These are phyloP conservation scores for Pelagia noctiluca DNA, from an alignment of 30 jellyfish, hydroid and myxozoan genomes.

Conservation along the genomic window DNA sequence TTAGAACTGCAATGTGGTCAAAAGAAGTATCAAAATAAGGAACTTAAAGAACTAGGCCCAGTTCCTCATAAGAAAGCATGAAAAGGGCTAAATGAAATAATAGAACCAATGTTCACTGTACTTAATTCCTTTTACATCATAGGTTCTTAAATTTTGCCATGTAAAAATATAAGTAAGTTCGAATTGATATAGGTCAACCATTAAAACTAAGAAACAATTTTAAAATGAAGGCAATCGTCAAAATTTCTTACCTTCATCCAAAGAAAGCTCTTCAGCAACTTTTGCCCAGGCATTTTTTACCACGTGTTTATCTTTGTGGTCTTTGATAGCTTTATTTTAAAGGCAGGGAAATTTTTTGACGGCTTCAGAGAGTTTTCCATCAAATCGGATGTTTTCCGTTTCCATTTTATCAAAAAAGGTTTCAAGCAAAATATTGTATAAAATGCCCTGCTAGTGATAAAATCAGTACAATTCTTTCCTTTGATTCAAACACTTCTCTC, in stretches of 20 bases:
- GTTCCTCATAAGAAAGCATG: too few relatives aligned
- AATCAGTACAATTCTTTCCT: too few relatives aligned
- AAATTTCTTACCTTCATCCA: not conserved
- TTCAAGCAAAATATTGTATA: not conserved
- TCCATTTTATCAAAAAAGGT: constrained; percentile 11
- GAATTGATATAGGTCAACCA: too few relatives aligned
- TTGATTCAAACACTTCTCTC: too few relatives aligned
- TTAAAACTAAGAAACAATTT: not conserved
- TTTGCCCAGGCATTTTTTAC: constrained; percentile 35
- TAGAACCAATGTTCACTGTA: not conserved
- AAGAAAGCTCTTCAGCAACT: constrained; percentile 33
- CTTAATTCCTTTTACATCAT: too few relatives aligned
- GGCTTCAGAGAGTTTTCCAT: constrained; percentile 42
- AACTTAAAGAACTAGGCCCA: too few relatives aligned
- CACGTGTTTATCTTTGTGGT: constrained; percentile 42
- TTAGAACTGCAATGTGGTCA: too few relatives aligned
- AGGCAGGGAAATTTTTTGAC: constrained; percentile 51
- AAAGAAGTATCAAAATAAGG: too few relatives aligned
- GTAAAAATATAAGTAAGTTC: too few relatives aligned
- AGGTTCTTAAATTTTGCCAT: not conserved
- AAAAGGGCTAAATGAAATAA: too few relatives aligned
- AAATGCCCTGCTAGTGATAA: too few relatives aligned
- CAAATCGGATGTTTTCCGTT: constrained; percentile 19
- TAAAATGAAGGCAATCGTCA: not conserved
- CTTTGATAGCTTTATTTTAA: constrained; percentile 37